Base-by-base conservation (phyloP, 53 echinoderm and acorn worm genomes). In the Patiria pectinifera region DNA sequence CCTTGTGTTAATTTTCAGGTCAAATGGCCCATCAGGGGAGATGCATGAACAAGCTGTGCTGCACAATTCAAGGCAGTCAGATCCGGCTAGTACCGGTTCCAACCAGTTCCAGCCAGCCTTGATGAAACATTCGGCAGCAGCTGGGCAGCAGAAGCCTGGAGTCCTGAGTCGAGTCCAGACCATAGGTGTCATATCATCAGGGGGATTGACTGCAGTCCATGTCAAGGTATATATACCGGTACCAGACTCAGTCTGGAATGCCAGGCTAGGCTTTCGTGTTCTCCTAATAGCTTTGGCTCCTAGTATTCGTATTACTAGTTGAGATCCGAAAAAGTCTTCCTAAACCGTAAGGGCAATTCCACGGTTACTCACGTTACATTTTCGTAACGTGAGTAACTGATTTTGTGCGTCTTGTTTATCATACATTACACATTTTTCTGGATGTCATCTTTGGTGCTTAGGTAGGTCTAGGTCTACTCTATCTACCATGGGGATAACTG, bases 131-230 rank as follows among this genome's bases (percentile, higher is more conserved):
- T 11, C 76, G 25, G 15, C 11, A 24, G 46, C 62, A 63, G 78
- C 90, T 62, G 62, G 66, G 62, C 75, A 80, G 18, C 78, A 22
- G 25, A 71, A 84, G 83, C 80, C 83, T 74, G 87, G 83, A 6
- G 45, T 86, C 44, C 86, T 94, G 76, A 63, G 69, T 10, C 93
- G 80, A 84, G 93, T 93, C 76, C 70, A 84, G 59, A 94, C 94
- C 45, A 83, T 91, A 47, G 93, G 87, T n/a, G 96, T 96, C 11
- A 93, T 93, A 44, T 93, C 94, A 82, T 94, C 96, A 59, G 96
- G 96, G 6, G 96, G 96, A 12, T 66, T 96, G 35, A 80, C 94
- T 78, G 90, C 85, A 48, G 53, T 93, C 23, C 76, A 84, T 19
- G 72, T 89, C 53, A 93, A 93, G 93, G 93, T 90, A 66, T 60